These are phyloP conservation scores for Oryzias javanicus DNA, from an alignment of 2,113 vertebrate species.

Conservation along the genomic window DNA sequence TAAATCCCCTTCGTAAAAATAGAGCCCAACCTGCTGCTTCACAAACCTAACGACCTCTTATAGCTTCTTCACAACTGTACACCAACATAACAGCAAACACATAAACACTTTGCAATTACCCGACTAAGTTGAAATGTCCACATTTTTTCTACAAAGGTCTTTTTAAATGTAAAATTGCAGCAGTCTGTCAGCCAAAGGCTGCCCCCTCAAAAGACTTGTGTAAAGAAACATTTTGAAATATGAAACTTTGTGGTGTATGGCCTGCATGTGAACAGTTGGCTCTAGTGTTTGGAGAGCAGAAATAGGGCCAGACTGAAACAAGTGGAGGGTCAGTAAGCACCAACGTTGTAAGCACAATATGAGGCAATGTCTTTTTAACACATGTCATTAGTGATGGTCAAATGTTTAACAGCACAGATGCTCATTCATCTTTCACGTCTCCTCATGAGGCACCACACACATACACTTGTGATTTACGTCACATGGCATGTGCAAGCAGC, in stretches of 20 bases:
- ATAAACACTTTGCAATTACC: neutral
- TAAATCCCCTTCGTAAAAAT: conserved; percentile 65
- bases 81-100: conserved; percentile 22
- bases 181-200: too few relatives aligned
- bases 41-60: conserved; percentile 51
- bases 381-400: conserved; percentile 26
- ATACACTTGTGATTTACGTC: conserved; percentile 57
- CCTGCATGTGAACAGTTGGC: conserved; percentile 4
- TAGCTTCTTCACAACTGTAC: conserved; percentile 45
- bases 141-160: too few relatives aligned
- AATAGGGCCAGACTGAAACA: neutral
- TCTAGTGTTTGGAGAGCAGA: neutral
- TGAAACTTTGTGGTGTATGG: conserved; percentile 17
- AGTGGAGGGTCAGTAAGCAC: conserved; percentile 11
- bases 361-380: conserved; percentile 16
- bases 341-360: conserved; percentile 21
- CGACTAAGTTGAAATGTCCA: neutral
- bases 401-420: conserved; percentile 41
- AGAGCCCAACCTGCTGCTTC: conserved; percentile 45
- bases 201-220: too few relatives aligned
- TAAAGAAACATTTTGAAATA: too few relatives aligned
- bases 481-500: conserved; percentile 46
- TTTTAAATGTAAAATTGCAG: too few relatives aligned
- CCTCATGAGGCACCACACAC: conserved; percentile 28
- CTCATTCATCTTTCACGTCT: conserved; percentile 32